Evolutionary conservation across 2,888 invertebrate species (phyloP).

Genomic region (Troides oblongomaculatus): DNA sequence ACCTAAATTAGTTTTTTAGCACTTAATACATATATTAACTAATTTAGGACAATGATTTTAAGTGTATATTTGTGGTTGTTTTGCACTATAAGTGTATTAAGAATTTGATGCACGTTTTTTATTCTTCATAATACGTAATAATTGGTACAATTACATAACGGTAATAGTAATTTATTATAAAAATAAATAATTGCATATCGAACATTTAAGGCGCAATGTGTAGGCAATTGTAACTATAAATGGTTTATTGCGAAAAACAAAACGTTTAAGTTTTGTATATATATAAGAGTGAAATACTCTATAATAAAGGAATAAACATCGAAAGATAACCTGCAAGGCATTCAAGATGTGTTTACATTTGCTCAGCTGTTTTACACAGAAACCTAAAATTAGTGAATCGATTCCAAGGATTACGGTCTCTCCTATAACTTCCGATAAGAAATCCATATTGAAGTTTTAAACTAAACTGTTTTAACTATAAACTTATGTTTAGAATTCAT

Average conservation of each 20-base stretch:
- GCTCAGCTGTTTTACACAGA: conserved; percentile 87
- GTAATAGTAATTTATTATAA: too few relatives aligned
- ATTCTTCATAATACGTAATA: too few relatives aligned
- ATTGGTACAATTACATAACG: too few relatives aligned
- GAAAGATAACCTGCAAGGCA: conserved; percentile 82
- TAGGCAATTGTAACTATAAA: not conserved
- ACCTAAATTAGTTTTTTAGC: too few relatives aligned
- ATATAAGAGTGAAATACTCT: not conserved
- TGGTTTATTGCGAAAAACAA: not conserved
- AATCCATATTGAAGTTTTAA: conserved; percentile 81
- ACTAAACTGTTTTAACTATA: not conserved
- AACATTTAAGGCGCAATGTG: too few relatives aligned
- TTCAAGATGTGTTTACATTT: conserved; percentile 86
- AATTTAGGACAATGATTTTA: too few relatives aligned
- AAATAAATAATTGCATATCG: too few relatives aligned
- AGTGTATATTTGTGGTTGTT: too few relatives aligned
- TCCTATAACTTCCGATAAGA: conserved; percentile 80
- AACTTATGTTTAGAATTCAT: conserved; percentile 13
- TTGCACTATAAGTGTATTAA: too few relatives aligned
- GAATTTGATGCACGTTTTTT: too few relatives aligned
- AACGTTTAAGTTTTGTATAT: not conserved
- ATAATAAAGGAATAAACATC: not conserved
- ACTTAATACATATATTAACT: too few relatives aligned
- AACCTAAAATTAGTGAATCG: conserved; percentile 86
- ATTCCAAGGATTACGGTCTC: conserved; percentile 87